These are phyloP conservation scores for Entelurus aequoreus DNA, from an alignment of 2,113 vertebrate genomes.

Conservation along the genomic window DNA sequence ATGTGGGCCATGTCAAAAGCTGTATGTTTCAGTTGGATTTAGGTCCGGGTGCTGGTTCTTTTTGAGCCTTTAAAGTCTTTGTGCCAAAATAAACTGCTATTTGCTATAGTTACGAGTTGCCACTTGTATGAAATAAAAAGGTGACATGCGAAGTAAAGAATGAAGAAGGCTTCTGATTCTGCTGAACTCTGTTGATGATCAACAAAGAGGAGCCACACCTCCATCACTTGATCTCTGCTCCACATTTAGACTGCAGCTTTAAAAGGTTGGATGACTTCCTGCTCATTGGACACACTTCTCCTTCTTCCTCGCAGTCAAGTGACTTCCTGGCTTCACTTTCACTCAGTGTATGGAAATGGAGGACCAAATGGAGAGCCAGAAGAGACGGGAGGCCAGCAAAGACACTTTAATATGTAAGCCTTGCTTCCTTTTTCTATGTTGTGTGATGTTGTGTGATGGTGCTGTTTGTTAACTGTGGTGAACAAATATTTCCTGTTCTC, in stretches of 20 bases:
- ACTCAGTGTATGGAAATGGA: conserved; percentile 65
- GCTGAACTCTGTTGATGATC: conserved; percentile 27
- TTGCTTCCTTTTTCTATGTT: not conserved
- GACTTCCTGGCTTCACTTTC: conserved; percentile 13
- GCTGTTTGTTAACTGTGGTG: not conserved
- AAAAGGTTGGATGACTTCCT: conserved; percentile 41
- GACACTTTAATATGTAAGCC: conserved; percentile 77
- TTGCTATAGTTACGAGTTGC: no score
- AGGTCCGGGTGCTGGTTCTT: no score
- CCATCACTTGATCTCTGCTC: not conserved
- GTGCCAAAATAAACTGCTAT: no score
- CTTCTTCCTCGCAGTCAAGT: conserved; percentile 8
- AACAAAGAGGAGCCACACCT: conserved; percentile 36
- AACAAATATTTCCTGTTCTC: not conserved
- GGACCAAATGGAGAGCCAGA: conserved; percentile 51
- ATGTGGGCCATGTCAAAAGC: no score
- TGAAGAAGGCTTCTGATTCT: not conserved
- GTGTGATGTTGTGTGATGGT: not conserved
- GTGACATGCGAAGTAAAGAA: not conserved
- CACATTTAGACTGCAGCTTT: conserved; percentile 23
- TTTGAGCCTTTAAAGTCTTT: no score
- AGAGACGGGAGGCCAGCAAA: conserved; percentile 47
- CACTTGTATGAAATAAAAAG: no score
- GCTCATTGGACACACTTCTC: conserved; percentile 13
- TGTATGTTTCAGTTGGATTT: no score